Evolutionary conservation across 1,140 invertebrate species (phyloP).

Genomic region (Drosophila pseudoobscura): DNA sequence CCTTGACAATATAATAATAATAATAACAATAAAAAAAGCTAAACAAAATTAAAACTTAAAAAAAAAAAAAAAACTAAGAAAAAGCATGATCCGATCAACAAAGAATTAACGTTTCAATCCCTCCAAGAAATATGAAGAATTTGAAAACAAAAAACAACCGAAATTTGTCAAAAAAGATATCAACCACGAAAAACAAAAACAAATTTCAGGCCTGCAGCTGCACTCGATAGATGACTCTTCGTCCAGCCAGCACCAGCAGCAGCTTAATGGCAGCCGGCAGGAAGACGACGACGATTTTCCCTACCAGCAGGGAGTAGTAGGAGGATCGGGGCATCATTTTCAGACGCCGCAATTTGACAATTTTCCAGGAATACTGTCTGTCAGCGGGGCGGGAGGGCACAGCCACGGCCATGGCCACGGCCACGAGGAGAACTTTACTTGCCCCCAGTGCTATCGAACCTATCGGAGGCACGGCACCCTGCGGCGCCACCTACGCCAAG

Average conservation of each 20-base stretch:
- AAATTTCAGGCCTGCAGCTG: constrained; percentile 74
- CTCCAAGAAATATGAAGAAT: no score
- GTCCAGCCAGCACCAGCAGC: constrained; percentile 43
- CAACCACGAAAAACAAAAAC: constrained; percentile 71
- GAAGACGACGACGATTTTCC: constrained; percentile 49
- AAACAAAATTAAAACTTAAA: constrained; percentile 37
- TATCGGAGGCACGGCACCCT: constrained; percentile 85
- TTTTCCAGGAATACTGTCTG: constrained; percentile 46
- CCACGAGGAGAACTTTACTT: constrained; percentile 83
- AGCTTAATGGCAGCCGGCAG: constrained; percentile 49
- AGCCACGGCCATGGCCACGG: background rate
- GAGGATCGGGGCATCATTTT: constrained; percentile 35
- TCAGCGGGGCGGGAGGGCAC: background rate
- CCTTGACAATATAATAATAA: constrained; percentile 43
- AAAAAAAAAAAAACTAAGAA: constrained; percentile 32
- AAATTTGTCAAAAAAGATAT: constrained; percentile 40
- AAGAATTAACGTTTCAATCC: constrained; percentile 40
- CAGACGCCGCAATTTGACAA: constrained; percentile 64
- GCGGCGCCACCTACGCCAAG: constrained; percentile 85
- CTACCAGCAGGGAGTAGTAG: constrained; percentile 36
- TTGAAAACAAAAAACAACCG: constrained; percentile 10
- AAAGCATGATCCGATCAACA: constrained; percentile 49
- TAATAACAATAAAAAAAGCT: constrained; percentile 14
- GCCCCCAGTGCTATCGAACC: constrained; percentile 85
- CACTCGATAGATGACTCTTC: constrained; percentile 45